Percentiles rank a stretch among this genome's conserved stretches.
These are phyloP conservation scores for Spermophilus dauricus DNA, from an alignment of 2,113 vertebrate species.

Conservation along the genomic window DNA sequence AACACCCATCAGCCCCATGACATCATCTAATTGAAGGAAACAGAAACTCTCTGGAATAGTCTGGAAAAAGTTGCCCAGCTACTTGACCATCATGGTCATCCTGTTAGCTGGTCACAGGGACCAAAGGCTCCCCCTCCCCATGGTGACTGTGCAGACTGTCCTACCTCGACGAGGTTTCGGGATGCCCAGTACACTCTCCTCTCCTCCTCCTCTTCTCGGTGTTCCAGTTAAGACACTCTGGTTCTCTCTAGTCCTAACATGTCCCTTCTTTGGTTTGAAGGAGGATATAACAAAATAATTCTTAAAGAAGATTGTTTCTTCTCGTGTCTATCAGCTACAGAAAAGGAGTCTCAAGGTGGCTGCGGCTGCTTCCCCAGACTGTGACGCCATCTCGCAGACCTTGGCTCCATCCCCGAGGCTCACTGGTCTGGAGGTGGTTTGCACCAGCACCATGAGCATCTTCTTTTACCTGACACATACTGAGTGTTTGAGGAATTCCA, in stretches of 20 bases:
- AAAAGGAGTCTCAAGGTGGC: neutral
- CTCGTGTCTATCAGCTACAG: rapidly evolving
- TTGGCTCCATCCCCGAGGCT: neutral
- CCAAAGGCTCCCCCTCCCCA: neutral
- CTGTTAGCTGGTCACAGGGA: neutral
- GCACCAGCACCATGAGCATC: rapidly evolving
- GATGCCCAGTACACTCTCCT: neutral
- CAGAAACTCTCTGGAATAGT: neutral
- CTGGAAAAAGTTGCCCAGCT: no score
- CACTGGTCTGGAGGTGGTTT: neutral
- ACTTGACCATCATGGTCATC: neutral
- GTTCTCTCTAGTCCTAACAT: neutral
- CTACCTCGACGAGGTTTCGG: rapidly evolving
- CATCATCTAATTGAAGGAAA: neutral
- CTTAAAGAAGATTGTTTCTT: neutral
- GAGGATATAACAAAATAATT: neutral
- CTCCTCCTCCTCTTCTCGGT: neutral
- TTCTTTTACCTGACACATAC: neutral
- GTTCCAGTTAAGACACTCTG: rapidly evolving
- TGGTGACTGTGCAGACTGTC: neutral
- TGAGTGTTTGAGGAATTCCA: neutral
- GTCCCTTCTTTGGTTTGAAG: neutral
- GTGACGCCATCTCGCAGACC: neutral
- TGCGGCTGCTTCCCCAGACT: rapidly evolving
- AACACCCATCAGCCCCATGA: neutral